Base-by-base conservation (phyloP, 2,888 invertebrate genomes). In the Pycnomerus fuliginosus region DNA sequence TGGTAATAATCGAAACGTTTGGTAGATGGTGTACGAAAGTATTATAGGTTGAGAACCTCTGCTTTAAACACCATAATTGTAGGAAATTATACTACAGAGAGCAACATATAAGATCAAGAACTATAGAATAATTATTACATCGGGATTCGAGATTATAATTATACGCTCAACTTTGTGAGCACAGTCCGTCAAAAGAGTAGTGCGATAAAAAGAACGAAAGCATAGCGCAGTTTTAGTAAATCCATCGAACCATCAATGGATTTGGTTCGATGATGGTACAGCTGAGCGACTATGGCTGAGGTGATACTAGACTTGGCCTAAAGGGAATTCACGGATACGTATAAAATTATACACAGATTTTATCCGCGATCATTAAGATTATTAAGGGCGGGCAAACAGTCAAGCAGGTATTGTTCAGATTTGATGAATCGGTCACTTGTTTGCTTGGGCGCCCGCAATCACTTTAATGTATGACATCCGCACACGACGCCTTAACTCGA, bases 321-420 rank as follows among this genome's bases (percentile, higher is more conserved):
- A 59, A 66, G 70, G 63, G 60, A 60, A 65, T 67, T 69, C 69
- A 69, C 63, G 67, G 65, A 69, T 69, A 68, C 65, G 64, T 25
- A 65, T 64, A 65, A 70, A 71, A 70, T 70, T 70, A 70, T 70
- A 68, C 64, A 67, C 67, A 70, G 69, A 71, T 70, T 70, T 70
- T 71, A 71, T 71, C 71, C 69, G 66, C 66, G 68, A 70, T 71
- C 70, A 71, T 71, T 70, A 71, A 70, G 71, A 71, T 70, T 71
- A 71, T 71, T 70, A 71, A 69, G 69, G 71, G 70, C 69, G 70
- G 66, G 65, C 67, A 61, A 62, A 63, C 66, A 62, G 65, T 65
- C 66, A 62, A 55, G 60, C 65, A 67, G 64, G 65, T 65, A 68
- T 68, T 67, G 67, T 67, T 66, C 66, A 59, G 52, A 54, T 65